Base-by-base conservation (phyloP, 2,113 vertebrate species). In the Antidorcas marsupialis region DNA sequence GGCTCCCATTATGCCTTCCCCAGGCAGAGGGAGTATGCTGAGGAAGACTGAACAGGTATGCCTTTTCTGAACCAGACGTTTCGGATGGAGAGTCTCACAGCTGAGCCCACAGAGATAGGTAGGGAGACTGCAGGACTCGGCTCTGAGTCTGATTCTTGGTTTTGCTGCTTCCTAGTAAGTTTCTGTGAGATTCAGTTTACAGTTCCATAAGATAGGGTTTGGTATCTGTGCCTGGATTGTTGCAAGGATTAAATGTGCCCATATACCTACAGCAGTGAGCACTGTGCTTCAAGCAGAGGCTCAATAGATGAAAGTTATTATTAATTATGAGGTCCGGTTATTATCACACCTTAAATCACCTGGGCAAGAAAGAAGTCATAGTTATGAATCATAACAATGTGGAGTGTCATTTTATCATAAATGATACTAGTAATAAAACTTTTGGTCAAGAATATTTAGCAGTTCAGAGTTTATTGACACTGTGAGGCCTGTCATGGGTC, bases 251-350 rank as follows among this genome's bases (percentile, higher is more conserved):
- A 90, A 57, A 19, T 6, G 43, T 67, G 8, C 39, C 17, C 17
- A 16, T 3, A 12, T 91, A n/a, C 39, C 52, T 45, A 87, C 21
- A 45, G 19, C n/a, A n/a, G 3, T 50, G 52, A 52, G 33, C 27
- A 12, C n/a, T 87, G 43, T 43, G 13, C 86, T 83, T 94, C 4
- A 33, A 89, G 33, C 2, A 52, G 21, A 81, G 62, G 28, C 14
- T 93, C 16, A 50, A 19, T 36, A 43, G 91, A 14, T 47, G 30
- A 55, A 94, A 96, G 43, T 19, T 82, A 95, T 92, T 94, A 91
- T 92, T 96, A 94, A 90, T 92, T 91, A 86, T 16, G 81, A 96
- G 39, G 36, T 84, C 82, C 88, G 33, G 62, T 83, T 88, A 43
- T 50, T 81, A 90, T 36, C 59, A 78, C 33, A 94, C 47, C 52